phyloP scores from a whole-genome alignment of 2,797 vertebrate species.

The Gambusia yucatana region DNA sequence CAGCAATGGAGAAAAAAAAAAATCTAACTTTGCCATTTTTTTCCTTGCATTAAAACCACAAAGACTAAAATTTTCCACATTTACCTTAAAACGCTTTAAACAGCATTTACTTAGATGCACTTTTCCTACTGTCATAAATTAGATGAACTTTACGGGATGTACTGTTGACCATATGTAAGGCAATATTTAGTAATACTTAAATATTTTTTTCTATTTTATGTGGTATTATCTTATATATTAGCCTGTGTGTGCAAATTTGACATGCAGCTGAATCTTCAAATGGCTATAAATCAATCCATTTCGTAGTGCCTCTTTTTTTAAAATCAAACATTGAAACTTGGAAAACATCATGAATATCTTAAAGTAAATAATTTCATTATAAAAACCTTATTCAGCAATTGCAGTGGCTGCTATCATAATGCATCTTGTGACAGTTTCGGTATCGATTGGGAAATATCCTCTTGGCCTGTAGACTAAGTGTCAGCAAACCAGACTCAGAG shows the following conservation, averaged over 20 bases:
- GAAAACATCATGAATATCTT: neutral
- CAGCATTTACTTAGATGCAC: neutral
- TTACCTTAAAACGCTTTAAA: neutral
- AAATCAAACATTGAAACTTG: neutral
- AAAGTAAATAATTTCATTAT: neutral
- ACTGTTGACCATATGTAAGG: neutral
- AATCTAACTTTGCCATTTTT: neutral
- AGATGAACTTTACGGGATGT: neutral
- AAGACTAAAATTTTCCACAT: neutral
- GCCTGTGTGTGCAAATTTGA: neutral
- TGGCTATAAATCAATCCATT: neutral
- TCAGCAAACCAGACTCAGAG: neutral
- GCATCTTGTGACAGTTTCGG: neutral
- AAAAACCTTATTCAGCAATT: neutral
- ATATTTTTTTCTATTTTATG: neutral
- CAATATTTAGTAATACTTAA: neutral
- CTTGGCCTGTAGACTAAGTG: neutral
- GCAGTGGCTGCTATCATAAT: neutral
- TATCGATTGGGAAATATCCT: slow-evolving; percentile 1
- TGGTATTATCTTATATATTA: neutral
- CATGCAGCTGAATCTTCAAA: neutral
- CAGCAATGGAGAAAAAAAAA: too few species aligned
- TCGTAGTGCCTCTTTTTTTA: neutral
- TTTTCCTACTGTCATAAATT: neutral
- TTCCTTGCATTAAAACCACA: neutral